Evolutionary conservation across 2,888 invertebrate species (phyloP), one percentile per base, ranked within the genome.

Genomic region (Lasioglossum oenotherae): DNA sequence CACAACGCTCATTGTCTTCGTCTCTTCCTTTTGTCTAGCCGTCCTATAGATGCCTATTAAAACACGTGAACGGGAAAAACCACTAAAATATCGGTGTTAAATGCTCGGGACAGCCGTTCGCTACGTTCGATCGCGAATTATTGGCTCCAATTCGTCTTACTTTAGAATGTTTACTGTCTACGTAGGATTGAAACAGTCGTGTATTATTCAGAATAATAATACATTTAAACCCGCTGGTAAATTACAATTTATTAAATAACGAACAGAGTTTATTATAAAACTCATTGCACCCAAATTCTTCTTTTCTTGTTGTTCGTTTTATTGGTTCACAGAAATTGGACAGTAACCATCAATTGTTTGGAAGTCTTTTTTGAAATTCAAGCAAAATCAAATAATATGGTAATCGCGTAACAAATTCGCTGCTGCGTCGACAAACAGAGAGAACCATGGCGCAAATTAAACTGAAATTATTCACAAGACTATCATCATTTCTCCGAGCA

Each of bases 1-100:
- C 31, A 44, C 38, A n/a, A 31, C n/a, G 44, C 57, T 57, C 74
- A 53, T 82, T 82, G 69, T 69, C 69, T 74, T 27, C 72, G n/a
- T 69, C 31, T 49, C 38, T 73, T 64, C 53, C 8, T 53, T 27
- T 53, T 57, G 74, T n/a, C 27, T 19, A 10, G 44, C 4, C 53
- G n/a, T n/a, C 6, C 16, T 44, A 35, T 44, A 44, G n/a, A 74
- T 10, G 64, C 64, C 64, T 64, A 64, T n/a, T 27, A 74, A 67
- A 74, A 46, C 44, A 64, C 46, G 31, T 19, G 27, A 60, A 64
- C 31, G 31, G n/a, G 19, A 46, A 31, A n/a, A 46, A 49, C 27
- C 41, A 38, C 53, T 19, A 49, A 69, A 53, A 49, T 78, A 71
- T 71, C 53, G 69, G 5, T 71, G 46, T 69, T 78, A 38, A n/a